phyloP scores from a whole-genome alignment of 2,797 vertebrate species.

The Ceyx erithaca region DNA sequence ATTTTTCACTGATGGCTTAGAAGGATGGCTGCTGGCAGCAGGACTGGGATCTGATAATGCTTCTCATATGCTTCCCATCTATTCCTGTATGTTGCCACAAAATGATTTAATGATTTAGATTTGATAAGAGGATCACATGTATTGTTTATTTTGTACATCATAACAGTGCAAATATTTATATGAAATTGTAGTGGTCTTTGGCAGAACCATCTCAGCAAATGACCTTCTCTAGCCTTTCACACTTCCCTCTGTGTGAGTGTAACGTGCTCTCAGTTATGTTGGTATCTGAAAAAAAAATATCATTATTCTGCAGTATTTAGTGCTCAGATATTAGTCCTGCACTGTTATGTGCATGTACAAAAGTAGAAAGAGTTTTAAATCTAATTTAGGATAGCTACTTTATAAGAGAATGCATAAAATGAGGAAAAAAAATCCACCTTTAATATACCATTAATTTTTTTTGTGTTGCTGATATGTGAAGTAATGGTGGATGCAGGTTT shows the following conservation, averaged over 20 bases:
- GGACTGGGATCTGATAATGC: not conserved
- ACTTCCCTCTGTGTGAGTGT: not conserved
- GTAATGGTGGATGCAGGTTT: not conserved
- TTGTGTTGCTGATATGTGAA: not conserved
- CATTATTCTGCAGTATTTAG: not conserved
- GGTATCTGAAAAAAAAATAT: not conserved
- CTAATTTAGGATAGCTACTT: not conserved
- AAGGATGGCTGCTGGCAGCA: not conserved
- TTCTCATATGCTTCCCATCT: not conserved
- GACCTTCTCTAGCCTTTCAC: not conserved
- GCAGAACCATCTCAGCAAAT: not conserved
- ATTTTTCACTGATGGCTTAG: not conserved
- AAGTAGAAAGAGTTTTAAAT: not conserved
- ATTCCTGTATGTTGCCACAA: not conserved
- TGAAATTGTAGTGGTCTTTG: not conserved
- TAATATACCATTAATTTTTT: not conserved
- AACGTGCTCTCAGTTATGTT: not conserved
- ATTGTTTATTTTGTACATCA: not conserved
- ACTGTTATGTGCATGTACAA: rapidly evolving
- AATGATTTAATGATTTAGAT: not conserved
- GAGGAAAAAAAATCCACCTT: rapidly evolving
- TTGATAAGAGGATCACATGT: not conserved
- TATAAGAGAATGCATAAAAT: not conserved
- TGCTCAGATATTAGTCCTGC: not conserved
- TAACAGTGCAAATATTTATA: not conserved